Conservation (phyloP, 2,888 invertebrate genomes). For the Brachyopa scutellaris region DNA sequence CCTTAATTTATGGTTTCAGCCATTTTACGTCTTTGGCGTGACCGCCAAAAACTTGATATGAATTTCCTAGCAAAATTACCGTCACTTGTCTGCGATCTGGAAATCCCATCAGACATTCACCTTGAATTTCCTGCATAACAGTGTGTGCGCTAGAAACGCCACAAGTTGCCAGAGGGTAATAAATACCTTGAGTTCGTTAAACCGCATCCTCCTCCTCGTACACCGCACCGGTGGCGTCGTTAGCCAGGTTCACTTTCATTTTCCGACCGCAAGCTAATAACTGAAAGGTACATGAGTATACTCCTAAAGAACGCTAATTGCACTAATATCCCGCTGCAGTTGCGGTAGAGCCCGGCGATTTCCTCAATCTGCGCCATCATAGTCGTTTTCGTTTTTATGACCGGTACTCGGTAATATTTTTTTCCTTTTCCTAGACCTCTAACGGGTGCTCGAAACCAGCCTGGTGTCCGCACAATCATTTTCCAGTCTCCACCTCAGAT, state of each 20-base stretch:
- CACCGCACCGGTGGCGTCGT: too few species aligned
- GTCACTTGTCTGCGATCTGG: not conserved
- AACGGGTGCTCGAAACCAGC: not conserved
- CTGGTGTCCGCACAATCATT: not conserved
- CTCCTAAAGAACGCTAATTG: not conserved
- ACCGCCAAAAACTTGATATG: not conserved
- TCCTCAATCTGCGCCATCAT: not conserved
- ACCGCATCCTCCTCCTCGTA: conserved; percentile 23
- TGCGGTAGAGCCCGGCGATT: not conserved
- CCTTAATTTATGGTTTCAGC: conserved; percentile 17
- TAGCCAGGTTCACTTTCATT: conserved; percentile 15
- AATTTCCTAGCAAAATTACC: conserved; percentile 23
- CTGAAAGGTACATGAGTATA: too few species aligned
- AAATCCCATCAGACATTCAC: conserved; percentile 21
- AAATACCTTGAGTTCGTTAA: conserved; percentile 21
- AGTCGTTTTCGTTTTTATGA: not conserved
- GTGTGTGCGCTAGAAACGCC: not conserved
- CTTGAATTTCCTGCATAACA: conserved; percentile 13
- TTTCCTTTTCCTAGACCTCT: not conserved
- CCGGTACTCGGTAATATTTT: not conserved
- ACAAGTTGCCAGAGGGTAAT: not conserved
- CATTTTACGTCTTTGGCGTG: not conserved
- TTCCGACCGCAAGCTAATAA: not conserved
- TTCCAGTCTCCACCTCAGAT: not conserved
- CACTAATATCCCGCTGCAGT: not conserved